Percentiles rank a stretch among this genome's conserved stretches.
phyloP scores from a whole-genome alignment of 2,888 invertebrate genomes.

The Diabrotica balteata region DNA sequence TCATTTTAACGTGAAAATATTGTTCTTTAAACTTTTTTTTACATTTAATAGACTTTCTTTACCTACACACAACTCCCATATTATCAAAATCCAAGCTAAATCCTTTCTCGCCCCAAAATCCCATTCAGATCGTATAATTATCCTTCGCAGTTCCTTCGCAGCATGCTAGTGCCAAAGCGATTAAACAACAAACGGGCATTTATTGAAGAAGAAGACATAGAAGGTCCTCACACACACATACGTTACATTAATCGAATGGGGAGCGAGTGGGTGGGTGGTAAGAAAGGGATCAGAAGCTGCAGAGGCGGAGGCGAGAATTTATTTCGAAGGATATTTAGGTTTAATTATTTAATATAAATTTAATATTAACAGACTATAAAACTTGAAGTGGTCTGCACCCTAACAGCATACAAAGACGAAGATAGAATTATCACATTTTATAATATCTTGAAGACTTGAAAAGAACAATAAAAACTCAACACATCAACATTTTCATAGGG shows the following conservation, averaged over 20 bases:
- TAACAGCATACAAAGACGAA: too few species aligned
- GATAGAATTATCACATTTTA: too few species aligned
- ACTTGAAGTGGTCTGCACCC: too few species aligned
- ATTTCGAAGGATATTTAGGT: neutral
- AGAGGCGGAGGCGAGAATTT: slow-evolving; percentile 24
- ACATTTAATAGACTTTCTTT: too few species aligned
- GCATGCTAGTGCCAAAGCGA: slow-evolving; percentile 18
- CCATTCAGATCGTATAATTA: slow-evolving; percentile 9
- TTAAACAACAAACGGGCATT: slow-evolving; percentile 26
- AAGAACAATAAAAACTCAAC: too few species aligned
- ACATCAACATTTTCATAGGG: too few species aligned
- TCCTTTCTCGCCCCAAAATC: neutral
- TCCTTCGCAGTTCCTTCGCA: slow-evolving; percentile 9
- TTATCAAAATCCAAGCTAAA: slow-evolving; percentile 6
- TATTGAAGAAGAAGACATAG: slow-evolving; percentile 16
- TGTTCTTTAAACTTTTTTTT: too few species aligned
- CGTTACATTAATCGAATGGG: slow-evolving; percentile 50
- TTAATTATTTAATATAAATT: too few species aligned
- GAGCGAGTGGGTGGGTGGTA: slow-evolving; percentile 26
- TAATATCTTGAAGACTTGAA: too few species aligned
- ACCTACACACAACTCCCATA: too few species aligned
- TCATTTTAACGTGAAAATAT: too few species aligned
- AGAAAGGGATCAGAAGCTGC: slow-evolving; percentile 33
- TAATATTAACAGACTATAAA: too few species aligned
- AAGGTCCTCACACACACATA: slow-evolving; percentile 42